Percentiles rank a stretch among this genome's conserved stretches.
These are phyloP conservation scores for Carcina quercana DNA, from an alignment of 2,888 invertebrate species.

Conservation along the genomic window DNA sequence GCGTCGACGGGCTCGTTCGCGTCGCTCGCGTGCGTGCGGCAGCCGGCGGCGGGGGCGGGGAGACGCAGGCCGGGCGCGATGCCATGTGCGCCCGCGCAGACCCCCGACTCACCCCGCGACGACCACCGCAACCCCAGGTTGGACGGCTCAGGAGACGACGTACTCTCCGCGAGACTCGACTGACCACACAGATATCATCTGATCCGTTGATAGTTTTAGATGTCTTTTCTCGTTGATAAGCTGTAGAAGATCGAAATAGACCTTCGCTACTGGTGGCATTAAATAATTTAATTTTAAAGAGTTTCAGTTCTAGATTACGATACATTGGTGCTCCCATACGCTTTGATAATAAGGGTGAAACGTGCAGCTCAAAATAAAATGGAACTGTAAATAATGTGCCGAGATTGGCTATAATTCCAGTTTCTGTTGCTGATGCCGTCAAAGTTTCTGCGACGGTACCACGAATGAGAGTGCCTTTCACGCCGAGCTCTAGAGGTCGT, in stretches of 20 bases:
- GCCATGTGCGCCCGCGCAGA: neutral
- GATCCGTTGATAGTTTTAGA: conserved; percentile 9
- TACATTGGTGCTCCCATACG: no score
- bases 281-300: no score
- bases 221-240: conserved; percentile 7
- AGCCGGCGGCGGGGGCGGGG: conserved; percentile 28
- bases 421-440: no score
- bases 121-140: conserved; percentile 18
- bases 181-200: no score
- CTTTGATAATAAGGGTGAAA: no score
- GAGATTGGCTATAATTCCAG: no score
- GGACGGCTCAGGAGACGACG: conserved; percentile 21
- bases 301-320: no score
- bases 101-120: conserved; percentile 15
- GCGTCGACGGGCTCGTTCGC: conserved; percentile 27
- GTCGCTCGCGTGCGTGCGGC: conserved; percentile 34
- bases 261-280: neutral
- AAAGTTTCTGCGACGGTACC: no score
- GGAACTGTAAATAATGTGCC: no score
- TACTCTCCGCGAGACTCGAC: neutral
- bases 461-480: no score
- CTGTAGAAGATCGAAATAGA: conserved; percentile 5
- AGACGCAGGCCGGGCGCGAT: conserved; percentile 14
- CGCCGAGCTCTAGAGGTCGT: no score
- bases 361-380: no score